Percentiles rank a stretch among this genome's conserved stretches.
Conservation (phyloP, 2,888 invertebrate genomes). For the Magallana nippona region DNA sequence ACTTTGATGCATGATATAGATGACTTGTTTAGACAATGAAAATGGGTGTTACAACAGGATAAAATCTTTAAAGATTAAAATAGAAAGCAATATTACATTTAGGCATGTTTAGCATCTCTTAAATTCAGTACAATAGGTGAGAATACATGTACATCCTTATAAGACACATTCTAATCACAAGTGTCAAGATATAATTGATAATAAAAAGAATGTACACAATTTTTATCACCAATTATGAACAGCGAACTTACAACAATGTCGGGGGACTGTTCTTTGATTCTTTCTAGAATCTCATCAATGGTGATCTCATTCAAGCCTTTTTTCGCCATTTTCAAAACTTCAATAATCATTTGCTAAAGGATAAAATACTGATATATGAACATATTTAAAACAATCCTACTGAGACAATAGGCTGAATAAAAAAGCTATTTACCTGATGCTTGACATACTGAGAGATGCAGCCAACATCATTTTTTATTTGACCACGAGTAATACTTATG, state of each 20-base stretch:
- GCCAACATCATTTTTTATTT: not conserved
- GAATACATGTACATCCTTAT: no score
- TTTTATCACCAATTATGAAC: not conserved
- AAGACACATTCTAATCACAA: no score
- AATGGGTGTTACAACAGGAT: no score
- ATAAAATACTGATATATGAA: not conserved
- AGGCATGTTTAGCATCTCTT: no score
- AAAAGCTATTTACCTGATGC: not conserved
- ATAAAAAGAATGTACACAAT: not conserved
- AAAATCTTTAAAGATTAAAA: no score
- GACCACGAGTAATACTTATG: not conserved
- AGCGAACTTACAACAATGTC: not conserved
- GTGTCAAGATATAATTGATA: no score
- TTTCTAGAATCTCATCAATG: slow-evolving; percentile 4
- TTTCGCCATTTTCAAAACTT: not conserved
- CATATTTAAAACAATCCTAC: no score
- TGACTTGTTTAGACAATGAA: no score
- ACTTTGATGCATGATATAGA: no score
- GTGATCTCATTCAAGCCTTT: not conserved
- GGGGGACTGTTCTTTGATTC: not conserved
- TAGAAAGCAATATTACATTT: no score
- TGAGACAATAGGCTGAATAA: no score
- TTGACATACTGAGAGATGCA: not conserved
- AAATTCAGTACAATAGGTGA: no score
- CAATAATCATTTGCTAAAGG: not conserved